phyloP scores from a whole-genome alignment of 1,140 invertebrate genomes.

The Chionoecetes opilio region DNA sequence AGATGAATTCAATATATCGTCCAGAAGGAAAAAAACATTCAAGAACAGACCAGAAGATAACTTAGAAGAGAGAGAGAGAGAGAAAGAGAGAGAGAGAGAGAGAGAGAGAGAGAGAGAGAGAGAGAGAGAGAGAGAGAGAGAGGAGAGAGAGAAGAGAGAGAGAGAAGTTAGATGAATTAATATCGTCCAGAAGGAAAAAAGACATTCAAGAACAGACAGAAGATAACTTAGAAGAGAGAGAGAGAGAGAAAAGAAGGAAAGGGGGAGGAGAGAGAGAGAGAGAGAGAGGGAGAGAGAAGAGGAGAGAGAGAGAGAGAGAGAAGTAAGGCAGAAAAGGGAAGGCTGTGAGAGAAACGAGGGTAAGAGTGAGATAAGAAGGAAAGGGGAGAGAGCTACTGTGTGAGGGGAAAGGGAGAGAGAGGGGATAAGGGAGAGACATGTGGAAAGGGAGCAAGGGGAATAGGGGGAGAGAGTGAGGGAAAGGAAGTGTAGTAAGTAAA shows the following conservation, averaged over 20 bases:
- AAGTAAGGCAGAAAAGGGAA: too few species aligned
- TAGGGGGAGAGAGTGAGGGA: too few species aligned
- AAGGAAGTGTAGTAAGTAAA: too few species aligned
- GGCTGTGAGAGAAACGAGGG: not conserved
- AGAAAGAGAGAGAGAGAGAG: too few species aligned
- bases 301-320: constrained; percentile 38
- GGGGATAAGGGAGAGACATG: too few species aligned
- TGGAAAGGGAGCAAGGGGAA: too few species aligned
- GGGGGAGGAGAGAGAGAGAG: not conserved
- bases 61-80: not conserved
- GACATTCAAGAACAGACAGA: too few species aligned
- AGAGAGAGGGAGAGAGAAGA: not conserved
- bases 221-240: not conserved
- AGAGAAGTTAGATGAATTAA: not conserved
- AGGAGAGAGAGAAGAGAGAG: too few species aligned
- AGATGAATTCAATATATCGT: too few species aligned
- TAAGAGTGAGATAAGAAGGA: not conserved
- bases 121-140: not conserved
- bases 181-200: too few species aligned
- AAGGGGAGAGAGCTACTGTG: not conserved
- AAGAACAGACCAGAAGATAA: not conserved
- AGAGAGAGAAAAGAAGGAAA: not conserved
- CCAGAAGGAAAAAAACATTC: too few species aligned
- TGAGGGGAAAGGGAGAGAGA: too few species aligned
- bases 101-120: not conserved